Base-by-base conservation (phyloP, 2,113 vertebrate species). In the Pseudopodoces humilis region DNA sequence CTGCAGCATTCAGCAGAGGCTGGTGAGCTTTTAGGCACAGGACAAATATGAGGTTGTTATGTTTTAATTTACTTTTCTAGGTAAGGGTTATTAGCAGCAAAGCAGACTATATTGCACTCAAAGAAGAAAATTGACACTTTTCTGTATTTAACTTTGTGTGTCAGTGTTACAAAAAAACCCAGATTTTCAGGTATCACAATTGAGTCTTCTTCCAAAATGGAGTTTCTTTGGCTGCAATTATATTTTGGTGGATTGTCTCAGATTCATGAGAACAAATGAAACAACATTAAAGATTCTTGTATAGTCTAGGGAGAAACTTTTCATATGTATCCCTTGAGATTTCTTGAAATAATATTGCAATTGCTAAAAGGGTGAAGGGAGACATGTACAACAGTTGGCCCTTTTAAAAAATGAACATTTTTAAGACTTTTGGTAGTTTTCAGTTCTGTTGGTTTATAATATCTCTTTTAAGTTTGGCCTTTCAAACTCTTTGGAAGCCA, bases 101-200 rank as follows among this genome's bases (percentile, higher is more conserved):
- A 83, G 31, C n/a, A 83, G 49, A 86, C 55, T 63, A 15, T 31
- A 47, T 70, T 90, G 78, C 65, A 79, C 35, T 96, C 28, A 46
- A 90, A n/a, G 25, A 59, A 64, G 15, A 84, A 75, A 56, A 8
- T 4, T 15, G 37, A 4, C 9, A 1, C 53, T 77, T 92, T 86
- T 70, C n/a, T 93, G 5, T 46, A 95, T 96, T 95, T 87, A 81
- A 85, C 96, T 96, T 89, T 87, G 24, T 68, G 33, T 86, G 47
- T 81, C 41, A 60, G 31, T 60, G 21, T 49, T 52, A 63, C 2
- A 56, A 86, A 86, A 75, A 58, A 31, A 60, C 49, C n/a, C n/a
- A 60, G 68, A 67, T 90, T 92, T 93, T 92, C 69, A 88, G 84
- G 80, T 39, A n/a, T 78, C 76, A 21, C 11, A 62, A 2, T 44